Base-by-base conservation (phyloP, 2,113 vertebrate genomes). In the Abramis brama region DNA sequence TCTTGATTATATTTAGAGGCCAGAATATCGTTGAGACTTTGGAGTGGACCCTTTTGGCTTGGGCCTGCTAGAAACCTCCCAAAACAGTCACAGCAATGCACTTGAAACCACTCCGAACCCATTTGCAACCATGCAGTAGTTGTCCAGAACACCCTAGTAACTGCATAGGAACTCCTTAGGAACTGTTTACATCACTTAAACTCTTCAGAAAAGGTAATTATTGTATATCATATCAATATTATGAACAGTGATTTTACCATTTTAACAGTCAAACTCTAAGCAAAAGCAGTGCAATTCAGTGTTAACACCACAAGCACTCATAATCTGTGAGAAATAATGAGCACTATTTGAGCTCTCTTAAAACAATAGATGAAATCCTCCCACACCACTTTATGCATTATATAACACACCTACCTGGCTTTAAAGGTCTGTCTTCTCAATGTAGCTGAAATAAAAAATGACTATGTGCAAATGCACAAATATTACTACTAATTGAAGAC, bases 361-460 rank as follows among this genome's bases (percentile, higher is more conserved):
- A 45, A 82, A 50, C 62, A 68, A 55, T 36, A 55, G 45, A 55
- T 36, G 47, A 33, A 36, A 68, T 82, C 80, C 80, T 82, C 80
- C 80, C 45, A 82, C 80, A 39, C 25, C 47, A n/a, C 17, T 82
- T 68, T 17, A 52, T 55, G 21, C 64, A 68, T 70, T 71, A 82
- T 55, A 55, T 71, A 70, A 82, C 64, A 82, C 80, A 73, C 77
- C 55, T 79, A 79, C 55, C 77, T 52, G 75, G 15, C 75, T 77
- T 77, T 33, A 77, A 55, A 57, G 25, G 19, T 68, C 82, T 71
- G 25, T 66, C n/a, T 27, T 7, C 23, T 60, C 68, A 43, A 62
- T 71, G 30, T 11, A 52, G 15, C 6, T 64, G 55, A 84, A 33
- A 33, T 73, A 7, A 55, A 73, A 75, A 15, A 66, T 75, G 1